Percentiles rank a stretch among this genome's conserved stretches.
These are phyloP conservation scores for Galagoides demidoff DNA, from an alignment of 2,797 vertebrate species.

Conservation along the genomic window DNA sequence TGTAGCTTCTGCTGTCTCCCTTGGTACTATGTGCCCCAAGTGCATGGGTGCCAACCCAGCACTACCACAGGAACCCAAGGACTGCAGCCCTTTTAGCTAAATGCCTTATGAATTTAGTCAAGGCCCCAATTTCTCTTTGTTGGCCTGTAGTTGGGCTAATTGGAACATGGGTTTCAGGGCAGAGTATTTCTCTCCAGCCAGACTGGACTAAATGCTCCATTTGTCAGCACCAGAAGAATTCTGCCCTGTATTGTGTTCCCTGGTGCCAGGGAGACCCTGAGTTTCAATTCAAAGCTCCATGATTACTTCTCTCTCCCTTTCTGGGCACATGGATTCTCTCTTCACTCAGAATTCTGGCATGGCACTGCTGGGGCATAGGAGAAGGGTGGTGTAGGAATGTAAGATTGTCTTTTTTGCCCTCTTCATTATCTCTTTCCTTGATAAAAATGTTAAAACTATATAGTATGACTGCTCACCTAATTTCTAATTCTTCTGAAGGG, in stretches of 20 bases:
- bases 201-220: not conserved
- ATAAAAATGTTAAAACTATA: not conserved
- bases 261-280: not conserved
- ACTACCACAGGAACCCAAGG: not conserved
- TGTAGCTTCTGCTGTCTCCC: not conserved
- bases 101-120: not conserved
- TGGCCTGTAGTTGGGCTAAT: not conserved
- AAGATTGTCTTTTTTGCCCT: not conserved
- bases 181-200: not conserved
- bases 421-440: not conserved
- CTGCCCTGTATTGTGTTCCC: not conserved
- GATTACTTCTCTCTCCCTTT: not conserved
- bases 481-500: not conserved
- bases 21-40: not conserved
- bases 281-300: not conserved
- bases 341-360: not conserved
- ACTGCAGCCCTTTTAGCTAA: not conserved
- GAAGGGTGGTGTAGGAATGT: not conserved
- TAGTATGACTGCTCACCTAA: not conserved
- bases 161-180: not conserved
- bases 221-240: not conserved
- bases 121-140: not conserved
- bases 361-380: not conserved
- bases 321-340: not conserved
- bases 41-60: not conserved